A percentile compares a stretch with the other conserved stretches of the same genome.
phyloP scores from a whole-genome alignment of 30 jellyfish, hydroid and myxozoan species.

The Aurelia aurita region DNA sequence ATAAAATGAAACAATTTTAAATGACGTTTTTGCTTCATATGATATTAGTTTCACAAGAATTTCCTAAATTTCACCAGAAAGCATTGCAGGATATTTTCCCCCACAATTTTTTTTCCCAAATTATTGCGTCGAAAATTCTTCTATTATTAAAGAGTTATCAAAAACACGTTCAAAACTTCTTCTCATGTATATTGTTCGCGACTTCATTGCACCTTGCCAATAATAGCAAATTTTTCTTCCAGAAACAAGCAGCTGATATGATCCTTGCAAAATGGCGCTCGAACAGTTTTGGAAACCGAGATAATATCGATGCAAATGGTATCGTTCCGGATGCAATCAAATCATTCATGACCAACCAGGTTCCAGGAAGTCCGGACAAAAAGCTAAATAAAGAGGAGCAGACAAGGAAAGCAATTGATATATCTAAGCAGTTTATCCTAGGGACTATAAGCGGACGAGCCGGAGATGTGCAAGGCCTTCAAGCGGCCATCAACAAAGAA shows the following conservation, averaged over 20 bases:
- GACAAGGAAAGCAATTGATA: slow-evolving; percentile 62
- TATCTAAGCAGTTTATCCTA: slow-evolving; percentile 50
- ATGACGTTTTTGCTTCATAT: too few relatives aligned
- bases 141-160: too few relatives aligned
- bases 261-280: slow-evolving; percentile 94
- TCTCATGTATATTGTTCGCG: too few relatives aligned
- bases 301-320: slow-evolving; percentile 29
- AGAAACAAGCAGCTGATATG: slow-evolving; percentile 90
- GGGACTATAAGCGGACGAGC: slow-evolving; percentile 72
- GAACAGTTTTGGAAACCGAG: slow-evolving; percentile 87
- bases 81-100: too few relatives aligned
- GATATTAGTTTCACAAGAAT: too few relatives aligned
- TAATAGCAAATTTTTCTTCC: too few relatives aligned
- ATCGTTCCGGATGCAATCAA: slow-evolving; percentile 88
- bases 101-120: too few relatives aligned
- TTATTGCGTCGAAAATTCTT: too few relatives aligned
- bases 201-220: too few relatives aligned
- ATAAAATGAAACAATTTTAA: too few relatives aligned
- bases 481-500: not conserved
- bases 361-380: slow-evolving; percentile 34
- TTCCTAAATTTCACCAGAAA: too few relatives aligned
- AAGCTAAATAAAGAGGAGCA: slow-evolving; percentile 47
- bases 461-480: slow-evolving; percentile 17
- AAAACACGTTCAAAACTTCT: too few relatives aligned
- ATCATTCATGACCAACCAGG: slow-evolving; percentile 89